A percentile compares a stretch with the other conserved stretches of the same genome.
Evolutionary conservation across 2,113 vertebrate species (phyloP).

Genomic region (Phoenicopterus ruber): DNA sequence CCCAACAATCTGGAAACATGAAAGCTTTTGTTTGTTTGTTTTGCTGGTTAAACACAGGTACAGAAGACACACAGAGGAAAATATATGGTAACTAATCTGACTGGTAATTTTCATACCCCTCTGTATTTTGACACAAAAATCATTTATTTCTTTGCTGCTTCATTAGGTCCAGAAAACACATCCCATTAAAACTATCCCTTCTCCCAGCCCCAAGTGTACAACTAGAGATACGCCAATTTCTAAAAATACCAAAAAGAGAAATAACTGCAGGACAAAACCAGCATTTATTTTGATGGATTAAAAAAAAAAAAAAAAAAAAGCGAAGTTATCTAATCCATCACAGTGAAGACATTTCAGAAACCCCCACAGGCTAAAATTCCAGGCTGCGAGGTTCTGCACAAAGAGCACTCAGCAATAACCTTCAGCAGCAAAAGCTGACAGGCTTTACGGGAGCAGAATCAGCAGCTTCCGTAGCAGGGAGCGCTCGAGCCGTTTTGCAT

Average conservation of each 20-base stretch:
- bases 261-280: neutral
- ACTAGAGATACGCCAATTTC: neutral
- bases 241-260: conserved; percentile 12
- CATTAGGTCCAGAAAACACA: neutral
- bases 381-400: neutral
- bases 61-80: neutral
- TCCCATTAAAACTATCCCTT: neutral
- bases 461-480: neutral
- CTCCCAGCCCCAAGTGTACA: neutral
- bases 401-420: neutral
- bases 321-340: neutral
- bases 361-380: neutral
- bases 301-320: neutral
- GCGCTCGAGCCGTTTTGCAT: neutral
- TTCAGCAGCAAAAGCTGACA: neutral
- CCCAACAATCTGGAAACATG: neutral
- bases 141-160: neutral
- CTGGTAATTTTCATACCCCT: neutral
- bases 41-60: neutral
- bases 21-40: neutral
- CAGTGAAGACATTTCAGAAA: neutral
- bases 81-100: neutral
- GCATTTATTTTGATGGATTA: neutral
- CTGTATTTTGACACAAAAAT: neutral
- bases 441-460: neutral